These are phyloP conservation scores for Corynorhinus townsendii DNA, from an alignment of 2,113 vertebrate genomes.

Conservation along the genomic window DNA sequence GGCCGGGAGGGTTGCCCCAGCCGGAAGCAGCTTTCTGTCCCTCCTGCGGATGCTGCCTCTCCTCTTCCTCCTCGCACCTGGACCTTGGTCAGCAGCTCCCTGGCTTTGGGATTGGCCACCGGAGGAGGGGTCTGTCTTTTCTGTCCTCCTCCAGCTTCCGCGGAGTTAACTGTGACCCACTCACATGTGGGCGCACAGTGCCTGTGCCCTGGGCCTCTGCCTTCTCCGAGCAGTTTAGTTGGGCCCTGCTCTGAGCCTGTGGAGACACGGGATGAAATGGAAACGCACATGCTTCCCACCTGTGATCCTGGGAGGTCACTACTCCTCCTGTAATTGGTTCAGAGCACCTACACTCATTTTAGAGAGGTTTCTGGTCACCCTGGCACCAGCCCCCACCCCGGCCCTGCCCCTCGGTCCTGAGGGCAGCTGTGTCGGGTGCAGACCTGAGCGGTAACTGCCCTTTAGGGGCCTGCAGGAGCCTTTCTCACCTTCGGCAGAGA, in stretches of 20 bases:
- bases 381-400: background rate
- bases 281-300: background rate
- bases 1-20: accelerated
- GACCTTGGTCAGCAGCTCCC: background rate
- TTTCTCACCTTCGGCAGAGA: constrained; percentile 7
- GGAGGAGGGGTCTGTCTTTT: background rate
- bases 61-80: background rate
- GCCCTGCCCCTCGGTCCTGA: background rate
- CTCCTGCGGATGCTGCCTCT: background rate
- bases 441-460: background rate
- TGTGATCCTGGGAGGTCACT: background rate
- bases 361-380: background rate
- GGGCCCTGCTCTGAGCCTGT: no score
- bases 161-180: background rate
- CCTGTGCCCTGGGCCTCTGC: background rate
- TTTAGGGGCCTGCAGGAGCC: background rate
- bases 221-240: background rate
- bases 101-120: background rate
- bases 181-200: background rate
- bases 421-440: background rate
- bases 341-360: background rate
- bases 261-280: background rate
- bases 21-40: background rate
- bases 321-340: background rate
- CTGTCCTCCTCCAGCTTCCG: background rate